These are phyloP conservation scores for Cervus canadensis DNA, from an alignment of 2,113 vertebrate genomes.

Conservation along the genomic window DNA sequence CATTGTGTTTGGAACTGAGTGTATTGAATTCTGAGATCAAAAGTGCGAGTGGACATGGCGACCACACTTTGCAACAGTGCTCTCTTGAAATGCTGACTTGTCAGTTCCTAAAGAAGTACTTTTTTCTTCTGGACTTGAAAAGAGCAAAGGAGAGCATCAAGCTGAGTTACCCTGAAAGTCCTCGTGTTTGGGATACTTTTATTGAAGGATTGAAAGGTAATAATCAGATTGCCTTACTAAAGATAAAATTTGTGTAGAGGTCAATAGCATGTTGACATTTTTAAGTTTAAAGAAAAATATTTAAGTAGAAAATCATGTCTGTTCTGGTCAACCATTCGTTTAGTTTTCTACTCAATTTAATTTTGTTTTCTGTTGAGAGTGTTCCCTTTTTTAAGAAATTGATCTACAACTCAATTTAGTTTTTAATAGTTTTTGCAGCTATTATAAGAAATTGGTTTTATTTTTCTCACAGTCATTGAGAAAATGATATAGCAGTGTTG, in stretches of 20 bases:
- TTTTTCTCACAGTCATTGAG: background rate
- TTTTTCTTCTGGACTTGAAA: slow-evolving; percentile 92
- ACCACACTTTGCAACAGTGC: background rate
- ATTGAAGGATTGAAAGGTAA: slow-evolving; percentile 91
- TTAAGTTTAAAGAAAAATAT: background rate
- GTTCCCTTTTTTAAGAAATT: background rate
- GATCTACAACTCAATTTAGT: background rate
- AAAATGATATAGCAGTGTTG: background rate
- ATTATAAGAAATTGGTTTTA: background rate
- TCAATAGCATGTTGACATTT: background rate
- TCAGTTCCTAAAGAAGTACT: slow-evolving; percentile 87
- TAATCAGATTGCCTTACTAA: background rate
- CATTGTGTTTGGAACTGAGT: slow-evolving; percentile 88
- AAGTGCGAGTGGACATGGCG: slow-evolving; percentile 1
- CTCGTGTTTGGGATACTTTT: slow-evolving; percentile 85
- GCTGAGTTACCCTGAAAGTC: slow-evolving; percentile 78
- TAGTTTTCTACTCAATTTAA: slow-evolving; percentile 3
- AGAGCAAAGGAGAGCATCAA: slow-evolving; percentile 88
- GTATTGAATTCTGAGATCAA: slow-evolving; percentile 75
- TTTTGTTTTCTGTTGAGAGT: background rate
- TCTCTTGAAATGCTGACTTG: slow-evolving; percentile 68
- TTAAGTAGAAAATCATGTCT: slow-evolving; percentile 11
- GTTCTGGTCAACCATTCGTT: background rate
- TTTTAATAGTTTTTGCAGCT: slow-evolving; percentile 4
- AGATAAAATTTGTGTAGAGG: background rate